Conservation (phyloP, 2,113 vertebrate species). For the Heliornis fulica region DNA sequence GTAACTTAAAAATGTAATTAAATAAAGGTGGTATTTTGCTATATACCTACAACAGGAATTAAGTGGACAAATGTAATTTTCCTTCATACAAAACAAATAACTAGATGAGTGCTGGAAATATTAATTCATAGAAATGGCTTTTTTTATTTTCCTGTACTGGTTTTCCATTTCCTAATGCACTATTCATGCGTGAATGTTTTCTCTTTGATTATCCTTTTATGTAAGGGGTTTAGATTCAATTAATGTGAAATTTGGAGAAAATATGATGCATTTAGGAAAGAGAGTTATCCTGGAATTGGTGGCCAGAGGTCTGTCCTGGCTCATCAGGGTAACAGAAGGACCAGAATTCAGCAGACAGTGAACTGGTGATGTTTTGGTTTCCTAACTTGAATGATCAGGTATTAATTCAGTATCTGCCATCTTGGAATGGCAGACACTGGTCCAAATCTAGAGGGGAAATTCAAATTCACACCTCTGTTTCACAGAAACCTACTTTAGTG, state of each 20-base stretch:
- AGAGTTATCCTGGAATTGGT: neutral
- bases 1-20: neutral
- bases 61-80: neutral
- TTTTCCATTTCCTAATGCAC: neutral
- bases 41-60: neutral
- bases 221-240: rapidly evolving
- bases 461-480: neutral
- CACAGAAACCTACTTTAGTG: neutral
- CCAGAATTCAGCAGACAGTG: neutral
- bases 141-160: rapidly evolving
- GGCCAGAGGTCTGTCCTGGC: neutral
- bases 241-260: neutral
- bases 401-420: rapidly evolving
- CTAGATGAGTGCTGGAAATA: neutral
- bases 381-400: too few relatives aligned
- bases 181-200: neutral
- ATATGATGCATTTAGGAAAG: neutral
- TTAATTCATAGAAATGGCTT: neutral
- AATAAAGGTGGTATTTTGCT: neutral
- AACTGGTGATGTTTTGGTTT: neutral
- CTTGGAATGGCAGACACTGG: neutral
- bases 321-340: neutral
- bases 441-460: neutral
- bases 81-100: neutral
- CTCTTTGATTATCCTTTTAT: neutral